phyloP scores from a whole-genome alignment of 2,888 invertebrate species.

The Pheosia tremula region DNA sequence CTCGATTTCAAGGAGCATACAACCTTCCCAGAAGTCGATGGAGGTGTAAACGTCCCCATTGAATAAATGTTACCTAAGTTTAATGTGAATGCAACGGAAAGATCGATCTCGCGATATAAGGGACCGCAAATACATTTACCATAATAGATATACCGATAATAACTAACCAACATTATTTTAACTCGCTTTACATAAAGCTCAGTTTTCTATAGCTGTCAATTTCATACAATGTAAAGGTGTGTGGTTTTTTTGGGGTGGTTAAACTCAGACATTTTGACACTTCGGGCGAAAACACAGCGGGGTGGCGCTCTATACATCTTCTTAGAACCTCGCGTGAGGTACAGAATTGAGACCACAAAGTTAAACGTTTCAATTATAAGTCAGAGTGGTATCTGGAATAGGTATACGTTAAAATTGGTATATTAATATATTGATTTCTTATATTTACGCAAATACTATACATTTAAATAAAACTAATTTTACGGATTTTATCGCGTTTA shows the following conservation, averaged over 20 bases:
- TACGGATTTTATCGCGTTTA: too few species aligned
- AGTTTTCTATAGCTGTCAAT: conserved; percentile 16
- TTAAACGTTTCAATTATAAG: conserved; percentile 67
- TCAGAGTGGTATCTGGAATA: conserved; percentile 14
- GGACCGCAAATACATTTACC: conserved; percentile 55
- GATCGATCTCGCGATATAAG: conserved; percentile 68
- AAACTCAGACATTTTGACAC: conserved; percentile 80
- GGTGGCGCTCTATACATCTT: conserved; percentile 71
- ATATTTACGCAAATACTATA: too few species aligned
- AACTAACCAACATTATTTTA: conserved; percentile 14
- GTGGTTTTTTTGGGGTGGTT: conserved; percentile 58
- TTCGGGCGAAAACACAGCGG: conserved; percentile 79
- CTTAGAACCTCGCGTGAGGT: conserved; percentile 76
- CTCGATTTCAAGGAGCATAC: conserved; percentile 57
- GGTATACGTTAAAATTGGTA: too few species aligned
- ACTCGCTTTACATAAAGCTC: conserved; percentile 20
- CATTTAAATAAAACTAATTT: too few species aligned
- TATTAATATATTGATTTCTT: too few species aligned
- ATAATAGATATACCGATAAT: conserved; percentile 13
- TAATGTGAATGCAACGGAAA: conserved; percentile 57
- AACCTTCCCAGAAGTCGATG: conserved; percentile 65
- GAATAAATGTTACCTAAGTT: conserved; percentile 49
- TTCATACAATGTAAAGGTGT: conserved; percentile 34
- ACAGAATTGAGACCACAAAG: conserved; percentile 66
- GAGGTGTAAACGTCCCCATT: conserved; percentile 70